Evolutionary conservation across 2,888 invertebrate genomes (phyloP), one percentile per base, ranked within the genome.

Genomic region (Dimorphilus gyrociliatus): DNA sequence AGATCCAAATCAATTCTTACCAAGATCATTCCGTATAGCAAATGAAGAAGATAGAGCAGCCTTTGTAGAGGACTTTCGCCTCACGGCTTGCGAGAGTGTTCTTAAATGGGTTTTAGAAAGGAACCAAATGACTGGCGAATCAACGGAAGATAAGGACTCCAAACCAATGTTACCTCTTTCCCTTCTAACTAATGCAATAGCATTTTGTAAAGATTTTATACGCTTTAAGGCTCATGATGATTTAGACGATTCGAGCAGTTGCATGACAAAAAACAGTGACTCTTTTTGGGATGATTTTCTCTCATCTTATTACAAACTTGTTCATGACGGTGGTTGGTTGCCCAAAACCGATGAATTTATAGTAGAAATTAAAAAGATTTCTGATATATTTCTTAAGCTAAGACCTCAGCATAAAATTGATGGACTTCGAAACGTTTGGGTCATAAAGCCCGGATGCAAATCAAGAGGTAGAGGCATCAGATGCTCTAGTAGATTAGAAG

Each of bases 371-470:
- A 8, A 13, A 7, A 8, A 13, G 10, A 16, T 6, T 13, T n/a
- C 13, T 13, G 13, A 13, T 12, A 25, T n/a, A 25, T 25, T 8
- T n/a, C n/a, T n/a, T n/a, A n/a, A n/a, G n/a, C n/a, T n/a, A n/a
- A n/a, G 46, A 34, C 53, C 55, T 2, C 60, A 60, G 44, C 48
- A 42, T 45, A 52, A 53, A 25, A 71, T 78, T 42, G 88, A 90
- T 56, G 90, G 88, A 0, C 71, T 74, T 36, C 70, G 74, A 35
- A 88, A 88, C 60, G 74, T 86, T 42, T 90, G 90, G 88, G 88
- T 90, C 39, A 73, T 88, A 35, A 90, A 90, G 57, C 88, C 88
- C 0, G 86, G 86, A 1, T 85, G 84, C 47, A 81, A 82, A 56
- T 86, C 86, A 44, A 72, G 88, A 7, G 88, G 90, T 0, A 71